Evolutionary conservation across 2,113 vertebrate genomes (phyloP).

Genomic region (Meriones unguiculatus): DNA sequence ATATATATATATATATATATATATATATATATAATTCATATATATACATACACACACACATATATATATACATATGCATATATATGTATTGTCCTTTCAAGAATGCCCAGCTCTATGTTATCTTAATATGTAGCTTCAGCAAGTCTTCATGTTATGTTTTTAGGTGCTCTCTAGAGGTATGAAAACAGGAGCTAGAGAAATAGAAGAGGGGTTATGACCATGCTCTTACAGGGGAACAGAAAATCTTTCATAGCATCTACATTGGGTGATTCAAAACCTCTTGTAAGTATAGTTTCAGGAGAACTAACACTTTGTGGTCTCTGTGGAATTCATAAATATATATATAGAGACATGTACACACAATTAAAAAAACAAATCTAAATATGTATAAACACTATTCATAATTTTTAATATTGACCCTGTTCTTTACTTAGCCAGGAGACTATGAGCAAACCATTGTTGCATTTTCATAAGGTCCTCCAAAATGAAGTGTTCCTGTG

Average conservation of each 20-base stretch:
- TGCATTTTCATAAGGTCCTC: background rate
- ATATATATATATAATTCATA: no score
- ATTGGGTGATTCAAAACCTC: background rate
- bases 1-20: no score
- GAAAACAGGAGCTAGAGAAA: no score
- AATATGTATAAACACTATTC: background rate
- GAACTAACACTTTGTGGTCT: background rate
- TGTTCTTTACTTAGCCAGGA: background rate
- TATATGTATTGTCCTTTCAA: background rate
- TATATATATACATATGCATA: no score
- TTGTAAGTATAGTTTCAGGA: background rate
- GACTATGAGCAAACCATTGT: fast-evolving
- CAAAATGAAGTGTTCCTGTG: background rate
- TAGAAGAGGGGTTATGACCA: background rate
- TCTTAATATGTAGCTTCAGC: background rate
- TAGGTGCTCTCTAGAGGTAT: background rate
- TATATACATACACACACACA: no score
- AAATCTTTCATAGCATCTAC: no score
- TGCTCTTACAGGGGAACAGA: background rate
- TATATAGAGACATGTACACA: background rate
- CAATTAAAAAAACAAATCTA: background rate
- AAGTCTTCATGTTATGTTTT: background rate
- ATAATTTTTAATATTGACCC: background rate
- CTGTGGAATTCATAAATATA: background rate
- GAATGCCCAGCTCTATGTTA: background rate